Evolutionary conservation across 2,888 invertebrate species (phyloP).

Genomic region (Heliconius sara): DNA sequence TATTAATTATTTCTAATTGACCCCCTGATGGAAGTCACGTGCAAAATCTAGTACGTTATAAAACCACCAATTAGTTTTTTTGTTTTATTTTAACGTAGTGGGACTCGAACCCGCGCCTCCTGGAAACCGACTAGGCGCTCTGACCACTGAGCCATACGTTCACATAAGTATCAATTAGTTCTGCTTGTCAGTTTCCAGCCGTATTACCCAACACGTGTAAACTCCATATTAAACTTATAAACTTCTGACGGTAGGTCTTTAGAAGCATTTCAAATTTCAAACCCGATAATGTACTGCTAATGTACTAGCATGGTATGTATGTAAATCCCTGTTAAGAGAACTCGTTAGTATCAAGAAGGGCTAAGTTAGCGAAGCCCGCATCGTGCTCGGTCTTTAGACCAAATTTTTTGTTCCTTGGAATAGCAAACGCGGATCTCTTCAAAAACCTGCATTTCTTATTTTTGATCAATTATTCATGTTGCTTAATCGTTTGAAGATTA

Average conservation of each 20-base stretch:
- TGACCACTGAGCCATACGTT: too few relatives aligned
- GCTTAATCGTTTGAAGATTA: conserved; percentile 24
- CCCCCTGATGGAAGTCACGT: too few relatives aligned
- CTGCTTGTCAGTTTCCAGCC: conserved; percentile 16
- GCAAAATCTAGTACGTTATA: too few relatives aligned
- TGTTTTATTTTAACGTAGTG: too few relatives aligned
- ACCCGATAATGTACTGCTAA: conserved; percentile 44
- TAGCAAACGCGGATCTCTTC: conserved; percentile 33
- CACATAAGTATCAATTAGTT: background rate
- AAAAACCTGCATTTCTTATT: conserved; percentile 26
- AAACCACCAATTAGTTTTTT: background rate
- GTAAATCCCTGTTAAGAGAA: conserved; percentile 37
- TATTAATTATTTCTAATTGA: too few relatives aligned
- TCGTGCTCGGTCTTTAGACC: conserved; percentile 10
- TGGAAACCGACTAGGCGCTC: too few relatives aligned
- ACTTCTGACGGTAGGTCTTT: conserved; percentile 44
- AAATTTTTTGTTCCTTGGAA: conserved; percentile 31
- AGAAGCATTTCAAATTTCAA: conserved; percentile 47
- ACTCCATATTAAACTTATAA: conserved; percentile 37
- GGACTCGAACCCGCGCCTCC: too few relatives aligned
- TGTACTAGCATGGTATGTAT: conserved; percentile 24
- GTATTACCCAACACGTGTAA: conserved; percentile 34
- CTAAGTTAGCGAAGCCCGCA: conserved; percentile 38
- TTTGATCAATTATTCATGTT: conserved; percentile 38
- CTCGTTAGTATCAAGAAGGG: conserved; percentile 46